These are phyloP conservation scores for Holotrichia oblita DNA, from an alignment of 1,140 invertebrate species.

Conservation along the genomic window DNA sequence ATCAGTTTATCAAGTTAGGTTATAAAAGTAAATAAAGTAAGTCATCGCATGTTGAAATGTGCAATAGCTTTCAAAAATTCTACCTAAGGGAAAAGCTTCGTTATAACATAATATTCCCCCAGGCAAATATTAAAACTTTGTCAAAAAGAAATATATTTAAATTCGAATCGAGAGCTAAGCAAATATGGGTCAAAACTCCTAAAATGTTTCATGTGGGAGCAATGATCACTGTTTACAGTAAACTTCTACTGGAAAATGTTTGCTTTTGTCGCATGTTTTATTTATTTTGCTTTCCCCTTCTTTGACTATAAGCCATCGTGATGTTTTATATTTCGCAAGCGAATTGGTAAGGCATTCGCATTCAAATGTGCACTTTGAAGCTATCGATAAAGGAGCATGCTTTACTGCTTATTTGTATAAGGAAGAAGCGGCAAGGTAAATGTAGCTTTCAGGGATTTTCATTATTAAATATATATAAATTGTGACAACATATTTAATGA, in stretches of 20 bases:
- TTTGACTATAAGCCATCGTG: slow-evolving; percentile 7
- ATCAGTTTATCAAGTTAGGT: no score
- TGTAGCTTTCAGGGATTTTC: no score
- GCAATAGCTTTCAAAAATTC: no score
- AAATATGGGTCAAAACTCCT: slow-evolving; percentile 36
- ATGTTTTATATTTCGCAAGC: slow-evolving; percentile 42
- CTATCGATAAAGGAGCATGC: slow-evolving; percentile 12
- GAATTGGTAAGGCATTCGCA: slow-evolving; percentile 21
- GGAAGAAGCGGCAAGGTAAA: not conserved
- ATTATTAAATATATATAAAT: no score
- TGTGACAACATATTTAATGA: no score
- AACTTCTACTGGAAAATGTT: slow-evolving; percentile 38
- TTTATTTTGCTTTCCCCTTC: slow-evolving; percentile 39
- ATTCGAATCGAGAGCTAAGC: slow-evolving; percentile 3
- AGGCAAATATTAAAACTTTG: no score
- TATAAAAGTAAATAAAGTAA: no score
- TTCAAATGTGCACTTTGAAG: slow-evolving; percentile 28
- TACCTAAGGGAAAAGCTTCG: no score
- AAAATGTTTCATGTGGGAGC: not conserved
- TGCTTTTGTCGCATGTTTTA: slow-evolving; percentile 43
- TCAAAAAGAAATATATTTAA: not conserved
- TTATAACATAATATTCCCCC: no score
- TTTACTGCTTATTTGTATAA: not conserved
- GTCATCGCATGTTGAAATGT: no score
- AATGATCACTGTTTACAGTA: slow-evolving; percentile 32